Evolutionary conservation across 2,113 vertebrate genomes (phyloP).

Genomic region (Microcebus murinus): DNA sequence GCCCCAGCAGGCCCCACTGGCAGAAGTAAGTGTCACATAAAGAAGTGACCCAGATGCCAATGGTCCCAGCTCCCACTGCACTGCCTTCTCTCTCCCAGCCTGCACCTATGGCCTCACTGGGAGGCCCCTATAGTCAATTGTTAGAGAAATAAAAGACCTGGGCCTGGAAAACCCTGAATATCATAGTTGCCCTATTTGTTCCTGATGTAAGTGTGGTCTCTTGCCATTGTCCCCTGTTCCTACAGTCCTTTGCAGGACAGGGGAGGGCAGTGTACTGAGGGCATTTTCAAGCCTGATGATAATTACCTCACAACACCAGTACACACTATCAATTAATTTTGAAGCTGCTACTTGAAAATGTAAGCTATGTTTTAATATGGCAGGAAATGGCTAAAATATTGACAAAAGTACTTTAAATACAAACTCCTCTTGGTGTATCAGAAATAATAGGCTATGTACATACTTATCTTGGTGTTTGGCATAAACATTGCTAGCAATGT

Average conservation of each 20-base stretch:
- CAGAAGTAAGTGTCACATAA: neutral
- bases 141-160: neutral
- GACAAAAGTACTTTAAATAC: neutral
- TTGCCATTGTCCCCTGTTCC: neutral
- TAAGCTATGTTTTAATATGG: neutral
- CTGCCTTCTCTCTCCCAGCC: neutral
- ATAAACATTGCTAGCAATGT: neutral
- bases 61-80: no score
- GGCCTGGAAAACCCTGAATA: neutral
- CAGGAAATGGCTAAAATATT: neutral
- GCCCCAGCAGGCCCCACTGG: neutral
- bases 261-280: neutral
- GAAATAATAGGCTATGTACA: neutral
- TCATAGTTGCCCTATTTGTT: no score
- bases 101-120: neutral
- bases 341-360: slow-evolving; percentile 8
- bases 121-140: neutral
- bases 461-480: neutral
- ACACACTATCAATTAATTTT: neutral
- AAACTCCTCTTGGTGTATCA: neutral
- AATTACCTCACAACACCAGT: neutral
- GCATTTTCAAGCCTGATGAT: neutral
- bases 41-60: neutral
- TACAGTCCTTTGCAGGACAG: neutral
- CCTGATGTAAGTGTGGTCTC: neutral